Base-by-base conservation (phyloP, 1,140 invertebrate genomes). In the Drosophila kohkoa region DNA sequence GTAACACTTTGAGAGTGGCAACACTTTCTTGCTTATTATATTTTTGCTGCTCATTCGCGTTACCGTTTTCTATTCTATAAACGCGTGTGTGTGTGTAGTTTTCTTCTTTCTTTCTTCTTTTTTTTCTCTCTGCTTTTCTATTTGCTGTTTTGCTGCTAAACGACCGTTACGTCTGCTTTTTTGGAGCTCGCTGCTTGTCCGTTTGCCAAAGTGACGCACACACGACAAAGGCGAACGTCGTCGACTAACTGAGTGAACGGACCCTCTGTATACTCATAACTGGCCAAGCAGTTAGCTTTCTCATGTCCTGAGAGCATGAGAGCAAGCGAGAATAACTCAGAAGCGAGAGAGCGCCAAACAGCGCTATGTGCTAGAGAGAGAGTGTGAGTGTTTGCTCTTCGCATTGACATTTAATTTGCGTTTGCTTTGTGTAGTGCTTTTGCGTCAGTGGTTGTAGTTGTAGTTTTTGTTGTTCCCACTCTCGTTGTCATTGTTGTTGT, bases 351-450 rank as follows among this genome's bases (percentile, higher is more conserved):
- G 35, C 35, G 35, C 35, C 35, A 25, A 35, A 38, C 35, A 10
- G 10, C 11, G 35, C 7, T 7, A 32, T 2, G 30, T 48, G 69
- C 3, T 35, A 54, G 57, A 67, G 75, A 67, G 75, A 66, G 54
- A 65, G 38, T 8, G 30, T n/a, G 43, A 57, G 32, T 16, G 15
- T 57, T 55, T 57, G 49, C 77, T 79, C 74, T 77, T 79, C 68
- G 68, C 74, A 77, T 76, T 71, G 68, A 77, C 68, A 77, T 79
- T 76, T 49, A 72, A 78, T 62, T 76, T 65, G 49, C n/a, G 20
- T 68, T 68, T 60, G 52, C 51, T 49, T 38, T 58, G 55, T 69
- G 15, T 51, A 25, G 30, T 54, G 51, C 51, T 54, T 49, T 54
- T 46, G 20, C 58, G 49, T 52, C 25, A 66, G 70, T 68, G 64